Evolutionary conservation across 2,888 invertebrate genomes (phyloP), one percentile per base, ranked within the genome.

Genomic region (Xylophagus ater): DNA sequence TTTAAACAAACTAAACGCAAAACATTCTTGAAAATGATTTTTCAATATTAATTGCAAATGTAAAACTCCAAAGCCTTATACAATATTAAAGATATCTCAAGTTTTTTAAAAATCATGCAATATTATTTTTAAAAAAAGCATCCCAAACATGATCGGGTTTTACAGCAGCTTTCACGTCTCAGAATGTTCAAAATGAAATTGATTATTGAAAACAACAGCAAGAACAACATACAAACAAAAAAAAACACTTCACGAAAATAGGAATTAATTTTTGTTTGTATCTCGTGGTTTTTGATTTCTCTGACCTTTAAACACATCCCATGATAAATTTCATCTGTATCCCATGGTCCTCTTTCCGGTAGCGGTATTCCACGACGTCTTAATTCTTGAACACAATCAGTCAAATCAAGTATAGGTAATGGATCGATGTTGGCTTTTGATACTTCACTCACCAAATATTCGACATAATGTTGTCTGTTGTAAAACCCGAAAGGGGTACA

Each of bases 381-480:
- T 60, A 92, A 72, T 66, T 90, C 87, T 54, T 88, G 87, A 53
- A 81, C 78, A 56, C 92, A 79, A 61, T 92, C 90, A 53, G 78
- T 76, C 62, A 85, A 73, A 62, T 83, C 83, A 74, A 93, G 81
- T 59, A 93, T 84, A 51, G 78, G 76, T 57, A 90, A 74, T 5
- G 94, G 93, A 70, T 96, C 94, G 64, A 94, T 73, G 57, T 74
- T 73, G 61, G 80, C 72, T 65, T 76, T 75, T 65, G 83, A 83
- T 67, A 93, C 85, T 64, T 82, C 74, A 55, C 75, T 78, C 60
- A 90, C 88, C 73, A 96, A 76, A 72, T 93, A 92, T 72, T 94
- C 94, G 66, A 90, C 81, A 75, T 90, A 94, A 74, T 94, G 94
- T 60, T 76, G 71, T 75, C 93, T 94, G 73, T 59, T 90, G 74